Evolutionary conservation across 2,888 invertebrate genomes (phyloP), one percentile per base, ranked within the genome.

Genomic region (Pycnomerus fuliginosus): DNA sequence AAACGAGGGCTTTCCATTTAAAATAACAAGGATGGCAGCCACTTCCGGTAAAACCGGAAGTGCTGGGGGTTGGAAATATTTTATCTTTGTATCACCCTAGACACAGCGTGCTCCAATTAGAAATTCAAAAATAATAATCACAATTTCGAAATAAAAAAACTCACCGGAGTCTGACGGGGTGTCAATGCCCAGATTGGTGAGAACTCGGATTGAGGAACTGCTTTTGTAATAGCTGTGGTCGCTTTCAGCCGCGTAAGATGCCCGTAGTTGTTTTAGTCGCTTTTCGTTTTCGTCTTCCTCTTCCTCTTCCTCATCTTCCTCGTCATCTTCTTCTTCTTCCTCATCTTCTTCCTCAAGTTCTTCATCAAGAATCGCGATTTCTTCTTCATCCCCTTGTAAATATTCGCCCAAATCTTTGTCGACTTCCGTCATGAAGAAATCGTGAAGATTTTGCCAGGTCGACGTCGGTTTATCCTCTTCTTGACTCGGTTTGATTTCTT

Each of bases 141-240:
- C n/a, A n/a, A 29, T n/a, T 14, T 7, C 4, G 4, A 12, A 2
- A 13, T 13, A 7, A n/a, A 29, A 29, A 13, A 52, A 79, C 85
- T 85, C 76, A 83, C 92, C 90, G 52, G 92, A 91, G 80, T 92
- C 92, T 25, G 92, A 91, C 40, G 92, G 91, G 54, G 92, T 91
- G 66, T 90, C 89, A 15, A 90, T 81, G 56, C 88, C 89, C 35
- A 87, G 80, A 27, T 47, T 47, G 60, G 78, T 79, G 64, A 85
- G 85, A 67, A 76, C 77, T 69, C 74, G 75, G 42, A 61, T 60
- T 17, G 68, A 60, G 53, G 73, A 74, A 56, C 76, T 77, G 61
- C 80, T 79, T 53, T 82, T 80, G 53, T 84, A 80, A 55, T 90
- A 89, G 74, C 80, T 86, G 76, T 78, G 89, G 76, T 78, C 89